Evolutionary conservation across 1,140 invertebrate species (phyloP), one percentile per base, ranked within the genome.

Genomic region (Drosophila rhopaloa): DNA sequence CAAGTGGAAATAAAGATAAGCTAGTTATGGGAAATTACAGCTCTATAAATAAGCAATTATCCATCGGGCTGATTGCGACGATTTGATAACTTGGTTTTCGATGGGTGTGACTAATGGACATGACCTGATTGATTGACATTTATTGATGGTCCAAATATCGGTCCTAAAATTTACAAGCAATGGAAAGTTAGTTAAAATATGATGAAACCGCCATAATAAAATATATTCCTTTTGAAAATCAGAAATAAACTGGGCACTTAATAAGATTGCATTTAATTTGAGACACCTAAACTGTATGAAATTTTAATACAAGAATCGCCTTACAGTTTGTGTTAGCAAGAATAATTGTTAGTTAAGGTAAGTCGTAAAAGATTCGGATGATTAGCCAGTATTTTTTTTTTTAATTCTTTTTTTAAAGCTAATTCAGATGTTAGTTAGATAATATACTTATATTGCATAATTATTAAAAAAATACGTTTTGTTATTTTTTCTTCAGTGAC

Each of bases 1-100:
- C 50, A 55, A 53, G 37, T 38, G 27, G 38, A 44, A 63, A 84
- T 84, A 86, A 86, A 86, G 81, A 85, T 86, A 71, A 79, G 51
- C 43, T 32, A 46, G 41, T 47, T 72, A 32, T 67, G 27, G 47
- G 48, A 38, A 67, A 77, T 53, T 63, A 55, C 65, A 63, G 46
- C 47, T 51, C 57, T 14, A 79, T 79, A 79, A 79, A 74, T 51
- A 56, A 66, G 44, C 60, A 79, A 79, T 67, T 61, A 37, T 67
- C 50, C 41, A 47, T 40, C 44, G 2, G 19, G 24, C 50, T 53
- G 53, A 67, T 55, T 68, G 62, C 8, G n/a, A 16, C 11, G 32
- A 11, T 27, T 54, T 16, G 71, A 74, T 75, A 56, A 51, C 13
- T 19, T 0, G 1, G 14, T 44, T 44, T 53, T 37, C 1, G 9